Evolutionary conservation across 2,888 invertebrate species (phyloP).

Genomic region (Pristionchus japonicus): DNA sequence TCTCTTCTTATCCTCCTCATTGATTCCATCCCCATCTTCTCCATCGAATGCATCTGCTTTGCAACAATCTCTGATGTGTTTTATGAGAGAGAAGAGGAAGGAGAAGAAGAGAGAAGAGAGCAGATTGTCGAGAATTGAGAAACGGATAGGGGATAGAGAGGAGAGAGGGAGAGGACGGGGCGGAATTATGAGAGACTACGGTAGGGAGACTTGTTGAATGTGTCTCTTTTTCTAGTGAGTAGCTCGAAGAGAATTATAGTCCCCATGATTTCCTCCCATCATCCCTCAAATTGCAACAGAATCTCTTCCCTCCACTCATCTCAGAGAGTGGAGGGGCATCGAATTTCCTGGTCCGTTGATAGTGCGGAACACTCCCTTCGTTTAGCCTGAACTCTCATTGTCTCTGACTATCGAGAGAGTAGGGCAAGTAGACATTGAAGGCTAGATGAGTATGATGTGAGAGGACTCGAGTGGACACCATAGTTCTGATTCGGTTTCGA

Average conservation of each 20-base stretch:
- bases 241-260: not conserved
- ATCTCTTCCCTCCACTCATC: slow-evolving; percentile 20
- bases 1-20: not conserved
- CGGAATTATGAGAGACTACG: not conserved
- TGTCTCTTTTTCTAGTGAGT: not conserved
- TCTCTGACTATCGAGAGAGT: not conserved
- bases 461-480: not conserved
- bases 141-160: not conserved
- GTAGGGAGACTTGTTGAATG: not conserved
- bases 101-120: not conserved
- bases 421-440: not conserved
- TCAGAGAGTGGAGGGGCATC: not conserved
- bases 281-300: not conserved
- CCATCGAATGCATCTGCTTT: not conserved
- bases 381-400: not conserved
- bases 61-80: slow-evolving; percentile 37
- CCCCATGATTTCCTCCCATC: not conserved
- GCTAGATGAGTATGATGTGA: not conserved
- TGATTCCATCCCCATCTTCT: not conserved
- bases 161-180: not conserved
- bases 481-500: not conserved
- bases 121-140: slow-evolving; percentile 30
- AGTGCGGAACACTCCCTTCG: not conserved
- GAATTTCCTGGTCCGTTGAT: slow-evolving; percentile 19
- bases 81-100: slow-evolving; percentile 33